Percentiles rank a stretch among this genome's conserved stretches.
Evolutionary conservation across 2,888 invertebrate species (phyloP).

Genomic region (Sceliomorpha sp.): DNA sequence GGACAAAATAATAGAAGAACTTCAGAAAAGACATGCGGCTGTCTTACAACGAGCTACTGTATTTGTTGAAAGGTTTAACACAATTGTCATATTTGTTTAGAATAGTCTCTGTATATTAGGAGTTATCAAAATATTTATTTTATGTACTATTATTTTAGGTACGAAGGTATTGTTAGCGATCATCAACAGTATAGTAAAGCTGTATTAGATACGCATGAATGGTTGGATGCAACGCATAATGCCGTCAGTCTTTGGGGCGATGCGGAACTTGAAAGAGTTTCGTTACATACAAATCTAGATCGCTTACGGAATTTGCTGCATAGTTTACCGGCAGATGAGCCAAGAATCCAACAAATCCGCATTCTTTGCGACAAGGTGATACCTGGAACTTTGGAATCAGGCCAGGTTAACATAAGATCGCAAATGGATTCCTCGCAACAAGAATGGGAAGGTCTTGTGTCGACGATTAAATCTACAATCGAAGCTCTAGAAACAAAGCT

Average conservation of each 20-base stretch:
- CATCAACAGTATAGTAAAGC: slow-evolving; percentile 94
- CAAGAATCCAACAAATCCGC: slow-evolving; percentile 89
- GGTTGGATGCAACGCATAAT: slow-evolving; percentile 91
- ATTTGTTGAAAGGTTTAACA: slow-evolving; percentile 90
- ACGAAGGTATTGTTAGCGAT: slow-evolving; percentile 92
- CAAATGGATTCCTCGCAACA: slow-evolving; percentile 94
- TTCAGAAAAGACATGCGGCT: slow-evolving; percentile 87
- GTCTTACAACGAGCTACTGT: slow-evolving; percentile 86
- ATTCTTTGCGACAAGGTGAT: slow-evolving; percentile 93
- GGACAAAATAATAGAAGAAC: slow-evolving; percentile 85
- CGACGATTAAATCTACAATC: slow-evolving; percentile 88
- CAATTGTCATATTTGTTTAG: too few species aligned
- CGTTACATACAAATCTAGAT: slow-evolving; percentile 92
- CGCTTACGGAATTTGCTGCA: slow-evolving; percentile 88
- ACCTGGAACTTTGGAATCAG: slow-evolving; percentile 90
- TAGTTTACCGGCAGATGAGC: slow-evolving; percentile 92
- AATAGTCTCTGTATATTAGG: too few species aligned
- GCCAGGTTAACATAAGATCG: slow-evolving; percentile 91
- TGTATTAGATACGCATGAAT: slow-evolving; percentile 92
- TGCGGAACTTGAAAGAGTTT: slow-evolving; percentile 90
- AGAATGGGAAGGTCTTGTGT: slow-evolving; percentile 92
- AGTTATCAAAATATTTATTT: too few species aligned
- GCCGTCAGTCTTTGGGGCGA: slow-evolving; percentile 92
- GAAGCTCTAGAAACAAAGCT: slow-evolving; percentile 90
- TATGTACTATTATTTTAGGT: slow-evolving; percentile 82